A percentile compares a stretch with the other conserved stretches of the same genome.
These are phyloP conservation scores for Eupithecia subfuscata DNA, from an alignment of 2,888 invertebrate genomes.

Conservation along the genomic window DNA sequence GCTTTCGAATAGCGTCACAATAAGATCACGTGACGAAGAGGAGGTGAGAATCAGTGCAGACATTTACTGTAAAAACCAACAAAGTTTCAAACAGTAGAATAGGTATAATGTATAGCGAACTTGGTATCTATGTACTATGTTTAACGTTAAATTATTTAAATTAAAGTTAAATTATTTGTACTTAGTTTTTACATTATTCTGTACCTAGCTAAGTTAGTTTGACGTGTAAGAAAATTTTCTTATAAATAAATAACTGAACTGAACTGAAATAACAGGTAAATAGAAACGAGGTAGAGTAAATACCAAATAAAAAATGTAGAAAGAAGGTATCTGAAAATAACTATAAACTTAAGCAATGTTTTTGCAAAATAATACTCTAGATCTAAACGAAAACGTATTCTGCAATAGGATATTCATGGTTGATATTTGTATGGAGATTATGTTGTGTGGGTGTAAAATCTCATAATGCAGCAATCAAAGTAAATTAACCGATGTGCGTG, in stretches of 20 bases:
- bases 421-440: background rate
- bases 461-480: slow-evolving; percentile 58
- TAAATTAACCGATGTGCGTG: slow-evolving; percentile 57
- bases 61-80: background rate
- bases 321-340: background rate
- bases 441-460: slow-evolving; percentile 42
- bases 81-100: background rate
- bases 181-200: no score
- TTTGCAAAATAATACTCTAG: background rate
- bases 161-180: no score
- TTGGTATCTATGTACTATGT: background rate
- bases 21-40: slow-evolving; percentile 52
- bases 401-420: background rate
- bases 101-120: background rate
- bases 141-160: no score
- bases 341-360: background rate
- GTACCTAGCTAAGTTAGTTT: no score
- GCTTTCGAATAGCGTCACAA: slow-evolving; percentile 44
- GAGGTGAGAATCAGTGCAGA: slow-evolving; percentile 18
- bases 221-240: no score
- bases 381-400: background rate
- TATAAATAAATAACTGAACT: no score
- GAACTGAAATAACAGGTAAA: no score
- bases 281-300: background rate
- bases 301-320: background rate